These are phyloP conservation scores for Torymus aiolomorphi DNA, from an alignment of 2,888 invertebrate species.

Conservation along the genomic window DNA sequence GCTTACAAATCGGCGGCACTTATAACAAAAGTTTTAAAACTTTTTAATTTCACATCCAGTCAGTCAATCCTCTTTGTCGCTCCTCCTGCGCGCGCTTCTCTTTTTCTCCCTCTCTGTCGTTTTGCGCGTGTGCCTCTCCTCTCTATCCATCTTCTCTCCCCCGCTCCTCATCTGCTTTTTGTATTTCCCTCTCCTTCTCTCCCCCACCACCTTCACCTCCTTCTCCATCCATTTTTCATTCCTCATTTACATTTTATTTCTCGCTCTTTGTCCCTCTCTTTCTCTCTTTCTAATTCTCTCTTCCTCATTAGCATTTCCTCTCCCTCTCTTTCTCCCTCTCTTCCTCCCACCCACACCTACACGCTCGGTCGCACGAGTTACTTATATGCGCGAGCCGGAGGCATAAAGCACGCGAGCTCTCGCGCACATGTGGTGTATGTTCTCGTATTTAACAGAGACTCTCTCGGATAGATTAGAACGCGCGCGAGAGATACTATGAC, in stretches of 20 bases:
- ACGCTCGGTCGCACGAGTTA: background rate
- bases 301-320: background rate
- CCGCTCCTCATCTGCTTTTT: too few relatives aligned
- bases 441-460: too few relatives aligned
- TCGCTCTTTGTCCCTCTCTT: background rate
- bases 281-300: constrained; percentile 3
- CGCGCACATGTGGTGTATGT: too few relatives aligned
- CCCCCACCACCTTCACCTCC: background rate
- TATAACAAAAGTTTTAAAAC: too few relatives aligned
- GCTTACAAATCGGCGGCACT: too few relatives aligned
- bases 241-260: background rate
- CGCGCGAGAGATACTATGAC: too few relatives aligned
- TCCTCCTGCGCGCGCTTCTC: background rate
- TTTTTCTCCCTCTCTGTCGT: constrained; percentile 4
- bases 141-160: too few relatives aligned
- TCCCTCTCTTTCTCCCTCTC: background rate
- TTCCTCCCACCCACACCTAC: background rate
- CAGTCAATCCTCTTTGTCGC: background rate
- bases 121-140: too few relatives aligned
- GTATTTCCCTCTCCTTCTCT: background rate
- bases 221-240: constrained; percentile 2
- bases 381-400: background rate
- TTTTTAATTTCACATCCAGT: too few relatives aligned
- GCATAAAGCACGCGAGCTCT: too few relatives aligned
- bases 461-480: too few relatives aligned